These are phyloP conservation scores for Silurus asotus DNA, from an alignment of 2,113 vertebrate species.

Conservation along the genomic window DNA sequence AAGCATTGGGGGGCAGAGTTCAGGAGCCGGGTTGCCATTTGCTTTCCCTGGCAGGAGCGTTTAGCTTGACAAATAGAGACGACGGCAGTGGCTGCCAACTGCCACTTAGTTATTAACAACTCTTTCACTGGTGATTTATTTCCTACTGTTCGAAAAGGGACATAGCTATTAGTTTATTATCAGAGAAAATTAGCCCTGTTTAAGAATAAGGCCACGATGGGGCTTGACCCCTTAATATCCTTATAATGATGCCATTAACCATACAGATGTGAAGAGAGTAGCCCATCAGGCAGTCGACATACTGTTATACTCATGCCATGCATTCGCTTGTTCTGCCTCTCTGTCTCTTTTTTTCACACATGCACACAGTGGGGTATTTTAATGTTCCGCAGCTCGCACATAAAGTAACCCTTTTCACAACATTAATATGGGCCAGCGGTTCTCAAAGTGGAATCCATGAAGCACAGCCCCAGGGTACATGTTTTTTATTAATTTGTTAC, in stretches of 20 bases:
- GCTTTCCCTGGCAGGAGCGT: conserved; percentile 85
- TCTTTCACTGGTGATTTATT: conserved; percentile 97
- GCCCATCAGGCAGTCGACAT: conserved; percentile 62
- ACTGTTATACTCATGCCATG: conserved; percentile 31
- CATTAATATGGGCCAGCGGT: not conserved
- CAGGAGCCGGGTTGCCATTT: conserved; percentile 71
- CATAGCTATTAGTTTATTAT: conserved; percentile 94
- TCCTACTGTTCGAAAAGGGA: conserved; percentile 83
- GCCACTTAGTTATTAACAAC: conserved; percentile 98
- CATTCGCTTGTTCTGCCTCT: conserved; percentile 30
- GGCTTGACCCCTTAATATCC: conserved; percentile 98
- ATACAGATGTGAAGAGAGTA: conserved; percentile 83
- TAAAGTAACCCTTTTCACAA: not conserved
- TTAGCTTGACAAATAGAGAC: conserved; percentile 97
- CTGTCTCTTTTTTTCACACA: not conserved
- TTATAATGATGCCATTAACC: conserved; percentile 99
- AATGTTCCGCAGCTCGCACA: not conserved
- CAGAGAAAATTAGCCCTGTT: conserved; percentile 93
- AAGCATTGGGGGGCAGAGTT: conserved; percentile 50
- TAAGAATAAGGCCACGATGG: conserved; percentile 89
- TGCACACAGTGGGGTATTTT: conserved; percentile 8
- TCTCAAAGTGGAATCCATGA: not conserved
- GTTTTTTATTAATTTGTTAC: not conserved
- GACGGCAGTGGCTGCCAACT: conserved; percentile 86
- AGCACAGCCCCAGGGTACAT: not conserved